Conservation (phyloP, 2,888 invertebrate genomes). For the Bellardia bayeri region DNA sequence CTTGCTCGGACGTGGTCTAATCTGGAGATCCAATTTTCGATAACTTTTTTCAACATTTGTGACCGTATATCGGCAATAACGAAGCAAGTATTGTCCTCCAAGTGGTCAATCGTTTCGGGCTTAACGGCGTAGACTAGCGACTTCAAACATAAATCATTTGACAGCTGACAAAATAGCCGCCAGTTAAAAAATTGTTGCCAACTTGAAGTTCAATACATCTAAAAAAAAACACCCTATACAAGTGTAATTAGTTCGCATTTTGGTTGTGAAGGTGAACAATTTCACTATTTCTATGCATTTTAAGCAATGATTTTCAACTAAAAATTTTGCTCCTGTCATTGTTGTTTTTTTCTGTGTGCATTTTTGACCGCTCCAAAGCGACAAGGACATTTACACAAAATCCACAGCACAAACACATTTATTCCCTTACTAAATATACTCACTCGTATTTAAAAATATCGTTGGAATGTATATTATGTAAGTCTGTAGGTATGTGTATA, state of each 20-base stretch:
- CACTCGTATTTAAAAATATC: not conserved
- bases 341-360: conserved; percentile 17
- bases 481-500: conserved; percentile 1
- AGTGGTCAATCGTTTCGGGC: no score
- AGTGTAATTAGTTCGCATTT: conserved; percentile 58
- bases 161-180: no score
- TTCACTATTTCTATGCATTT: conserved; percentile 54
- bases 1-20: no score
- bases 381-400: not conserved
- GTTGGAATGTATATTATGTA: not conserved
- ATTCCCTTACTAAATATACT: not conserved
- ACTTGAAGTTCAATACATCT: no score
- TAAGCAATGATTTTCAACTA: conserved; percentile 35
- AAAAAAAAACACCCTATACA: not conserved
- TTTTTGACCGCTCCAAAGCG: not conserved
- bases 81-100: no score
- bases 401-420: not conserved
- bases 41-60: no score
- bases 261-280: conserved; percentile 52
- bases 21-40: no score
- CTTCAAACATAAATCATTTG: no score
- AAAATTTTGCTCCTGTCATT: conserved; percentile 11
- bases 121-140: no score
- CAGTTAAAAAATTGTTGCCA: no score
- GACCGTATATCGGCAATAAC: no score